Evolutionary conservation across 2,888 invertebrate genomes (phyloP).

Genomic region (Temnothorax unifasciatus): DNA sequence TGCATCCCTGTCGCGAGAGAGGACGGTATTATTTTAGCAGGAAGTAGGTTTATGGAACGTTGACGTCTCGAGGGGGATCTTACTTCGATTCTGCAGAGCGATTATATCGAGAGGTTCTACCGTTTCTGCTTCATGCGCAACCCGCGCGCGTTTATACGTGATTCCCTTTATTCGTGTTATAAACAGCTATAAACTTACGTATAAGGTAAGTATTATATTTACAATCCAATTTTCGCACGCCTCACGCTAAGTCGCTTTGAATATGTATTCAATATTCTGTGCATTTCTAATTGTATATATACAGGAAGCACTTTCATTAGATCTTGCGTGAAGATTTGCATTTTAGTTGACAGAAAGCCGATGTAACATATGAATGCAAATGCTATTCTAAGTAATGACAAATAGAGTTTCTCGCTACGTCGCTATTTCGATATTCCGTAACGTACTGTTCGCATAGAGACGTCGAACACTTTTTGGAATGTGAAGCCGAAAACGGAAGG

Average conservation of each 20-base stretch:
- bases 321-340: constrained; percentile 21
- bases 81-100: constrained; percentile 50
- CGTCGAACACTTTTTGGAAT: constrained; percentile 54
- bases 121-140: constrained; percentile 45
- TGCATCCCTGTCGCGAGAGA: constrained; percentile 56
- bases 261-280: constrained; percentile 3
- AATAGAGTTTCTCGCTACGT: constrained; percentile 19
- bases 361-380: constrained; percentile 29
- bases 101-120: constrained; percentile 60
- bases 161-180: constrained; percentile 33
- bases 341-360: constrained; percentile 37
- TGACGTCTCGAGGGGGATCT: constrained; percentile 66
- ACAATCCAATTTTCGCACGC: constrained; percentile 25
- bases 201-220: constrained; percentile 1
- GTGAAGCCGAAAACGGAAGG: constrained; percentile 23
- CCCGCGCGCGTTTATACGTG: not conserved
- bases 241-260: constrained; percentile 1
- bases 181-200: constrained; percentile 42
- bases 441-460: constrained; percentile 54
- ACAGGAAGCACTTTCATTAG: not conserved
- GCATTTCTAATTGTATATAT: constrained; percentile 30
- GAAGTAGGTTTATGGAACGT: constrained; percentile 73
- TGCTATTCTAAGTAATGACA: constrained; percentile 32
- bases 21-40: constrained; percentile 67
- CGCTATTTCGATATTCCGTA: constrained; percentile 34